These are phyloP conservation scores for Microplitis deprimator DNA, from an alignment of 2,888 invertebrate genomes.

Conservation along the genomic window DNA sequence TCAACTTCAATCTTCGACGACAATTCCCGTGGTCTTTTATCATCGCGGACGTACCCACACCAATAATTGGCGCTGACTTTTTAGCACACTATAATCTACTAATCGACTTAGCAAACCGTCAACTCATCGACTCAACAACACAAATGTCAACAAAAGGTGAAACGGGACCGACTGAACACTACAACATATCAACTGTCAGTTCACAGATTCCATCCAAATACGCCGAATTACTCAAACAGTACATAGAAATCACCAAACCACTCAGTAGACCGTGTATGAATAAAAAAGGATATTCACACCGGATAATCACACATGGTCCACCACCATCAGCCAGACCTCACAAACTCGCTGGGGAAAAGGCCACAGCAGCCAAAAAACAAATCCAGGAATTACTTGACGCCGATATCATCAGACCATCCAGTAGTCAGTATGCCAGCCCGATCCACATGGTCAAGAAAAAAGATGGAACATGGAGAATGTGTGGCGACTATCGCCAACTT, in stretches of 20 bases:
- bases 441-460: slow-evolving; percentile 38
- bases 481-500: slow-evolving; percentile 38
- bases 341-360: slow-evolving; percentile 84
- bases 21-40: no score
- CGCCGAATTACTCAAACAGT: slow-evolving; percentile 23
- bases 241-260: slow-evolving; percentile 8
- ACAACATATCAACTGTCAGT: slow-evolving; percentile 30
- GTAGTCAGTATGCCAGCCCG: slow-evolving; percentile 43
- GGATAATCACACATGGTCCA: slow-evolving; percentile 37
- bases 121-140: no score
- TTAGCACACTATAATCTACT: no score
- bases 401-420: slow-evolving; percentile 31
- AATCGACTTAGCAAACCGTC: no score
- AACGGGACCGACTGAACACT: no score
- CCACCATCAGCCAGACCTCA: slow-evolving; percentile 58
- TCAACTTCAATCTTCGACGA: no score
- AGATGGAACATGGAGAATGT: slow-evolving; percentile 26
- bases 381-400: slow-evolving; percentile 29
- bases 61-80: no score
- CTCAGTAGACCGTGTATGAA: slow-evolving; percentile 6
- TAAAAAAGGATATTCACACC: slow-evolving; percentile 26
- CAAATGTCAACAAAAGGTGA: no score
- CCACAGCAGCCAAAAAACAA: slow-evolving; percentile 76
- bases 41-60: no score
- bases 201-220: background rate